phyloP scores from a whole-genome alignment of 2,888 invertebrate genomes.

The Eremobia ochroleuca region DNA sequence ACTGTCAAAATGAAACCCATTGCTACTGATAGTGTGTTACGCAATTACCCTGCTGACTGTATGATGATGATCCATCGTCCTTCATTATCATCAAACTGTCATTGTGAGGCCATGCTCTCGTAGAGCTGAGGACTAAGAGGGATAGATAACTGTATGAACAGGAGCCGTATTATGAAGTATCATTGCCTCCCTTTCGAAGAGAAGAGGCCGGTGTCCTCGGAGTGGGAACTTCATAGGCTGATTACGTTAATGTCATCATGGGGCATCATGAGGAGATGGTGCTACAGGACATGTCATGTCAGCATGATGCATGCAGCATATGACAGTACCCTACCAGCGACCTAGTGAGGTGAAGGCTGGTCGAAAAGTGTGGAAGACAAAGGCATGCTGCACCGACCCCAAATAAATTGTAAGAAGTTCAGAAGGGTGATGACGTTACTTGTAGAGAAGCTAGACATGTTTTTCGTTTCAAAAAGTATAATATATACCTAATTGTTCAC shows the following conservation, averaged over 20 bases:
- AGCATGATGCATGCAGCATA: neutral
- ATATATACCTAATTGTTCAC: constrained; percentile 7
- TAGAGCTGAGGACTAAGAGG: neutral
- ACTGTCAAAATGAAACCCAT: too few relatives aligned
- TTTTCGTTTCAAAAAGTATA: neutral
- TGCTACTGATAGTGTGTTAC: too few relatives aligned
- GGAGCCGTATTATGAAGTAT: too few relatives aligned
- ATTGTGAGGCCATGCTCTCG: neutral
- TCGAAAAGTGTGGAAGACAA: neutral
- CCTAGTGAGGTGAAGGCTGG: neutral
- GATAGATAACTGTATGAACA: too few relatives aligned
- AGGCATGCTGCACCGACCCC: neutral
- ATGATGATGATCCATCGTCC: neutral
- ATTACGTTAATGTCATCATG: too few relatives aligned
- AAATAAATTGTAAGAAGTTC: neutral
- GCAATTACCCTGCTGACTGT: too few relatives aligned
- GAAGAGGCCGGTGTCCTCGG: too few relatives aligned
- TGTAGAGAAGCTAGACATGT: neutral
- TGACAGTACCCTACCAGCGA: too few relatives aligned
- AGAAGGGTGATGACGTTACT: neutral
- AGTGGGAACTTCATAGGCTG: too few relatives aligned
- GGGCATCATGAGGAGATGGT: too few relatives aligned
- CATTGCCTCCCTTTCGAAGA: too few relatives aligned
- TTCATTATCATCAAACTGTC: neutral
- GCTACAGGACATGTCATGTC: too few relatives aligned